phyloP scores from a whole-genome alignment of 2,797 vertebrate species.

The Acanthurus tractus region DNA sequence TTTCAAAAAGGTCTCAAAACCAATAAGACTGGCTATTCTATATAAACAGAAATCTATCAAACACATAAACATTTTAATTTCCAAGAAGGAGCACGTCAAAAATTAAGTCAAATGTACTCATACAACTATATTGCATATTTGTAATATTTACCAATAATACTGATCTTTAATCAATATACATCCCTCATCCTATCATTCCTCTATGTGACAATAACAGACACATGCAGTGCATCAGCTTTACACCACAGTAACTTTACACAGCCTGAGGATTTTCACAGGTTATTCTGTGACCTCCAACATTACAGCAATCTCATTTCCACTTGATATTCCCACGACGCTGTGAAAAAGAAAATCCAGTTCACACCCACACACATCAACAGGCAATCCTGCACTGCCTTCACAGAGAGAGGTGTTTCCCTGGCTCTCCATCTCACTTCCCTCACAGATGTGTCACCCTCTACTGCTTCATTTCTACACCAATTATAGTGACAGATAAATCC shows the following conservation, averaged over 20 bases:
- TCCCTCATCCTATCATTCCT: neutral
- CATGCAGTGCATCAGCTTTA: neutral
- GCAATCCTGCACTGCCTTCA: conserved; percentile 18
- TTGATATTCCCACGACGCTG: conserved; percentile 32
- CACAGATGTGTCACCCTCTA: conserved; percentile 42
- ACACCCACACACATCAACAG: conserved; percentile 41
- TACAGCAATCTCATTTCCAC: conserved; percentile 40
- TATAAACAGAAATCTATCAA: neutral
- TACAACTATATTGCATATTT: neutral
- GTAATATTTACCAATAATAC: neutral
- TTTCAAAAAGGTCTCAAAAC: too few species aligned
- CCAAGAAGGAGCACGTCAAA: too few species aligned
- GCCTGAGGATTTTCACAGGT: conserved; percentile 14
- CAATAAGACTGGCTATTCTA: neutral
- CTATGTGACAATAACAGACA: neutral
- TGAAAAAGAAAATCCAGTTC: conserved; percentile 55
- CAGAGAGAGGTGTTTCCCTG: conserved; percentile 39
- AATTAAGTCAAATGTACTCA: neutral
- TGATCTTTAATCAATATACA: neutral
- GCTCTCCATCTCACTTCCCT: conserved; percentile 21
- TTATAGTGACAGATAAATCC: conserved; percentile 34
- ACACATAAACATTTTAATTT: neutral
- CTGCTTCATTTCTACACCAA: conserved; percentile 40
- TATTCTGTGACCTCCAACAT: neutral
- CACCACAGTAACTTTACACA: neutral